Base-by-base conservation (phyloP, 2,888 invertebrate genomes). In the Aethes cnicana region DNA sequence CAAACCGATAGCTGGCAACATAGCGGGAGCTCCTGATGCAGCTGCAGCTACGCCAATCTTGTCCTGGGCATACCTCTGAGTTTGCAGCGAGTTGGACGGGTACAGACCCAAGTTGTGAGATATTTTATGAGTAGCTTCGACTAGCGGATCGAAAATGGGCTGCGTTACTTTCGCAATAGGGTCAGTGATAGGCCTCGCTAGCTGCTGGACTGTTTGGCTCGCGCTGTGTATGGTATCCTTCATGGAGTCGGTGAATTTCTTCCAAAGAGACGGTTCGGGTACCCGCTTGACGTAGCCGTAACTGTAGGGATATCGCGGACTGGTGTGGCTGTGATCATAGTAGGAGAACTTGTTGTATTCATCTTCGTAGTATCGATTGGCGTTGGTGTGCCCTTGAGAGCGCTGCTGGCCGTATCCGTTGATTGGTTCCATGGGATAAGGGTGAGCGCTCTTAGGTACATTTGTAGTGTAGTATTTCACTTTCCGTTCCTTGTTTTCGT, bases 51-150 rank as follows among this genome's bases (percentile, higher is more conserved):
- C 90, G 1, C 94, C 94, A 5, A 94, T 90, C 74, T 94, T 94
- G 54, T 94, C 93, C 62, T 89, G 89, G 30, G 89, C 89, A 46
- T 89, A 87, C 48, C 77, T 87, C 59, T 87, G 90, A 30, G 79
- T 77, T 61, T 87, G 83, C 32, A 85, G 73, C 2, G 85, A 75
- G 56, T 87, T 84, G 1, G 84, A 75, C 0, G 81, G 83, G 5
- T 92, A 91, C 5, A 95, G 82, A 1, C 95, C 95, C 32, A 95
- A 84, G 72, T 95, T 95, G 59, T 94, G 92, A 0, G 94, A 94
- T 53, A 95, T 95, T 74, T 95, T 95, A 5, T 95, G 94, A 0
- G 95, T 94, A 0, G 95, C 95, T 77, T 95, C 95, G 0, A 95
- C 92, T 21, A 95, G 75, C 0, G 95, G 95, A 49, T 94, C 94